phyloP scores from a whole-genome alignment of 2,113 vertebrate species.

The Seriola dumerili region DNA sequence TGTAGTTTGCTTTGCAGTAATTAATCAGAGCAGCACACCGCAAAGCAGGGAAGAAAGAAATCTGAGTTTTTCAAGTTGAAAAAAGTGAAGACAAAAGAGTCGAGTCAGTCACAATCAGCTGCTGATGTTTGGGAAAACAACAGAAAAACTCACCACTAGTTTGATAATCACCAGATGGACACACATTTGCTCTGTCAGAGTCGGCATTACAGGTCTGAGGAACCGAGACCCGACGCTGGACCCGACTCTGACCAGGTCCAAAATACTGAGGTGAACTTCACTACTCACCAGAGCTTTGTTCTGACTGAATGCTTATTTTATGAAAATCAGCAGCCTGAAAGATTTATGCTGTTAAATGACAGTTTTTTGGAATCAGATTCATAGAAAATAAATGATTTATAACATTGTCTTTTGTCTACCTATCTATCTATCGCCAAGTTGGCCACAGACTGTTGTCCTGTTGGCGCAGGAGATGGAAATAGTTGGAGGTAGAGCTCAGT shows the following conservation, averaged over 20 bases:
- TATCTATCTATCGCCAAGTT: neutral
- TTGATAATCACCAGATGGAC: neutral
- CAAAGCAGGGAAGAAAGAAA: neutral
- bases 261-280: neutral
- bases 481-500: too few relatives aligned
- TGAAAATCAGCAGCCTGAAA: too few relatives aligned
- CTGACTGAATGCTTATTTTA: too few relatives aligned
- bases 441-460: neutral
- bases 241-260: neutral
- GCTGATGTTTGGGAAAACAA: too few relatives aligned
- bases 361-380: neutral
- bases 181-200: neutral
- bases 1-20: neutral
- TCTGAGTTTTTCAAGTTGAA: neutral
- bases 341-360: neutral
- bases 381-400: neutral
- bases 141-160: neutral
- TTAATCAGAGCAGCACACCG: neutral
- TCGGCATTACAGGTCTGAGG: neutral
- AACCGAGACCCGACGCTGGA: neutral
- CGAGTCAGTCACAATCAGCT: neutral
- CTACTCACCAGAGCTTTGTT: neutral
- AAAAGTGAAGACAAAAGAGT: neutral
- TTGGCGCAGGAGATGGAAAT: neutral
- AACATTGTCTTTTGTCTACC: neutral